Evolutionary conservation across 1,140 invertebrate species (phyloP), one percentile per base, ranked within the genome.

Genomic region (Anastrepha ludens): DNA sequence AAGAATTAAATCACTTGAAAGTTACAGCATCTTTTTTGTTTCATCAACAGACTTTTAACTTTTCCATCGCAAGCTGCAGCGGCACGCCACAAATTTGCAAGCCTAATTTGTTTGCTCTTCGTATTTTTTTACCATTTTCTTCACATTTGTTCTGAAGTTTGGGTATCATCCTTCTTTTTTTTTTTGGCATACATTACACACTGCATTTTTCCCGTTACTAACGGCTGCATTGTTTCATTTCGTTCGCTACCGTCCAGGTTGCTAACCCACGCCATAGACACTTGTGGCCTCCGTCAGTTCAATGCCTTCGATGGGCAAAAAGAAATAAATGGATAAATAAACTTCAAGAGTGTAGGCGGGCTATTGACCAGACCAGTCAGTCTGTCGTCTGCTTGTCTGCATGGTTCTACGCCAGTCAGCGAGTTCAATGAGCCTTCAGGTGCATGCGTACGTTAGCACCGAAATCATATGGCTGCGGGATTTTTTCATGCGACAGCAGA

Each of bases 321-420:
- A 55, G n/a, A 41, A 58, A 55, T 11, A 81, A 81, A 81, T 47
- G 29, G 50, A 29, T 55, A 55, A 81, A 81, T 81, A n/a, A 81
- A 81, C 41, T 55, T 47, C 15, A 13, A 81, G 11, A 17, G 47
- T 58, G 74, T 81, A 55, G 74, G 50, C 74, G 74, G 70, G 74
- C 74, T 81, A 81, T 81, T 55, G 74, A 81, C 74, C 74, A 55
- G 74, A 55, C 6, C 50, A 55, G 74, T 8, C 74, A 47, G 74
- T 81, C 74, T 81, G 74, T 81, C 74, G 74, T 81, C 74, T 81
- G 74, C 15, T 29, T 55, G 74, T 81, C 74, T 81, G 74, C 74
- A 55, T 41, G 74, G 74, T 81, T 81, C 74, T 81, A 81, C 74
- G 4, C 6, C 17, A 81, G 67, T 44, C 15, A 15, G 2, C 44